phyloP scores from a whole-genome alignment of 2,797 vertebrate genomes.

The Eulemur albifrons region DNA sequence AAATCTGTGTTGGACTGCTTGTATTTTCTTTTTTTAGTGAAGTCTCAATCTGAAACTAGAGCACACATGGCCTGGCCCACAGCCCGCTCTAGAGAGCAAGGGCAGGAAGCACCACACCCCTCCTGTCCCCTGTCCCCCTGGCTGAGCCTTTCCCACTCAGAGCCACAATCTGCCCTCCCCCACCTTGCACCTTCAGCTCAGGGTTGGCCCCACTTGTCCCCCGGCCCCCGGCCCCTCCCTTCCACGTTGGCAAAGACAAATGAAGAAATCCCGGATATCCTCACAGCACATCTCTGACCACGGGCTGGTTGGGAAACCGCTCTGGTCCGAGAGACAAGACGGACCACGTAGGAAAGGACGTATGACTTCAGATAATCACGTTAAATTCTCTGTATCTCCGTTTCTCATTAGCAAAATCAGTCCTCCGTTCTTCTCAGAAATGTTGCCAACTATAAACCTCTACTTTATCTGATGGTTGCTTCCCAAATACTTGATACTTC shows the following conservation, averaged over 20 bases:
- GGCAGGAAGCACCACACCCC: neutral
- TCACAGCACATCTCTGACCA: conserved; percentile 33
- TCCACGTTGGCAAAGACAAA: conserved; percentile 6
- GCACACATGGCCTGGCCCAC: neutral
- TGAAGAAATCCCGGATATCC: conserved; percentile 6
- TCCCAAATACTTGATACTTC: conserved; percentile 7
- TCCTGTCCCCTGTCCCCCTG: neutral
- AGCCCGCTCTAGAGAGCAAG: neutral
- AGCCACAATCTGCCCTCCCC: neutral
- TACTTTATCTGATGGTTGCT: conserved; percentile 1
- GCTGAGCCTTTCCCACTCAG: neutral
- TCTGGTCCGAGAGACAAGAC: neutral
- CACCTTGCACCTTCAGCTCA: neutral
- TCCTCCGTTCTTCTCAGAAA: conserved; percentile 16
- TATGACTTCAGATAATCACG: neutral
- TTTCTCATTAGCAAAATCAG: conserved; percentile 55
- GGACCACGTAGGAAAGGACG: neutral
- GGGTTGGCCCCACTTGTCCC: neutral
- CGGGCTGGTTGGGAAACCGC: conserved; percentile 56
- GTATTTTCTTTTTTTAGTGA: neutral
- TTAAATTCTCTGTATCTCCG: conserved; percentile 15
- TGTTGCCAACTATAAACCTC: conserved; percentile 1
- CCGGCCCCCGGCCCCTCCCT: neutral
- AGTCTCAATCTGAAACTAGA: conserved; percentile 8
- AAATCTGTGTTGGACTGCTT: neutral